Evolutionary conservation across 2,888 invertebrate genomes (phyloP), one percentile per base, ranked within the genome.

Genomic region (Tachina lurida): DNA sequence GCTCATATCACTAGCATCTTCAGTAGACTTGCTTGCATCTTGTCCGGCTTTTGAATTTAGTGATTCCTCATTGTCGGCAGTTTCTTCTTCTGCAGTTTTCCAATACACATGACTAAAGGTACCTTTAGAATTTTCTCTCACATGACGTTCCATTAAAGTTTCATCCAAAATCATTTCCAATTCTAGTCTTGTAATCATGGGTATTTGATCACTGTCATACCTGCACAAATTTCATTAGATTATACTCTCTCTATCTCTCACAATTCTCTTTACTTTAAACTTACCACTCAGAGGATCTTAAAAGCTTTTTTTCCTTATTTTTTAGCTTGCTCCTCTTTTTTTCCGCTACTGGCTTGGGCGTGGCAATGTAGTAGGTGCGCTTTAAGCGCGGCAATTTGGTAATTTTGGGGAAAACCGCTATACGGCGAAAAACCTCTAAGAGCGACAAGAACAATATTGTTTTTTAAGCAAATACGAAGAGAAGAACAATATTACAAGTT

Each of bases 131-230:
- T 88, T 81, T 10, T 70, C 84, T 3, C 76, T 87, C 2, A 87
- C 82, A 74, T 88, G 78, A 9, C 90, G 89, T 15, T 90, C 90
- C 88, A 91, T 89, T 54, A 91, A 73, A 54, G 88, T 80, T 22
- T 87, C 87, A 17, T 88, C 88, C 74, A 90, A 75, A 54, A 89
- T 87, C 49, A 86, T 78, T 87, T 91, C 91, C 39, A 91, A 70
- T 43, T 90, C 84, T 68, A 84, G 87, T 5, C 91, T 88, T 8
- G 89, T 90, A 12, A 89, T 89, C 79, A 91, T 90, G 22, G 90
- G 86, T 84, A 90, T 90, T 7, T 85, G 84, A 80, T 90, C 90
- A 84, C 90, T 90, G 63, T 90, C 89, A 81, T 91, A 90, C 90
- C 91, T 91, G 54, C 39, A 45, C 17, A 67, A 76, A 56, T 8